Conservation (phyloP, 2,113 vertebrate species). For the Alaudala cheleensis region DNA sequence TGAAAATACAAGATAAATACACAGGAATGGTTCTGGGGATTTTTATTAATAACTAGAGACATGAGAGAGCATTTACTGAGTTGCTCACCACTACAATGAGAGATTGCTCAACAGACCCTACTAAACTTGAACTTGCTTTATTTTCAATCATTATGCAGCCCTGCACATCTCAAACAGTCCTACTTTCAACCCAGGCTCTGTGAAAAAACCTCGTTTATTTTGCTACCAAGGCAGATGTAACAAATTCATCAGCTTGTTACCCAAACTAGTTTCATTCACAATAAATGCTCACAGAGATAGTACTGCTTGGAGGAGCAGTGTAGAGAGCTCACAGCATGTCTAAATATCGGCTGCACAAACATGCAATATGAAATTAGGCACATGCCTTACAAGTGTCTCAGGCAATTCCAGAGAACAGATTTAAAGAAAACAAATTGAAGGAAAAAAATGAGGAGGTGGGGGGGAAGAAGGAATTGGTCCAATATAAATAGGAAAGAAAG, state of each 20-base stretch:
- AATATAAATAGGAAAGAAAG: not conserved
- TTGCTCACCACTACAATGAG: not conserved
- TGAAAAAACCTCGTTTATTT: not conserved
- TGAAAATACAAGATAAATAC: not conserved
- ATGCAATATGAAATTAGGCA: not conserved
- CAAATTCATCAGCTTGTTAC: not conserved
- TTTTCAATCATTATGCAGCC: not conserved
- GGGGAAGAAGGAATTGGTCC: not conserved
- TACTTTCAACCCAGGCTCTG: not conserved
- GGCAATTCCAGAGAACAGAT: not conserved
- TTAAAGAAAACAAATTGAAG: not conserved
- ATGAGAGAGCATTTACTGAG: not conserved
- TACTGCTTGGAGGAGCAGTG: not conserved
- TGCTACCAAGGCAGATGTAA: not conserved
- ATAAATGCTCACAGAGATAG: not conserved
- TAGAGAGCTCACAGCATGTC: not conserved
- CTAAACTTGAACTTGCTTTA: not conserved
- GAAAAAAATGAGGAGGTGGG: not conserved
- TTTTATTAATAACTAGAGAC: not conserved
- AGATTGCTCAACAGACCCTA: not conserved
- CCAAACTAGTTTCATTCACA: not conserved
- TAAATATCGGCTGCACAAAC: not conserved
- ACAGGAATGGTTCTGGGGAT: not conserved
- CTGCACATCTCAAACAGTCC: not conserved
- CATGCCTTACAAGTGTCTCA: not conserved